A percentile compares a stretch with the other conserved stretches of the same genome.
Conservation (phyloP, 2,888 invertebrate genomes). For the Harpagoxenus sublaevis region DNA sequence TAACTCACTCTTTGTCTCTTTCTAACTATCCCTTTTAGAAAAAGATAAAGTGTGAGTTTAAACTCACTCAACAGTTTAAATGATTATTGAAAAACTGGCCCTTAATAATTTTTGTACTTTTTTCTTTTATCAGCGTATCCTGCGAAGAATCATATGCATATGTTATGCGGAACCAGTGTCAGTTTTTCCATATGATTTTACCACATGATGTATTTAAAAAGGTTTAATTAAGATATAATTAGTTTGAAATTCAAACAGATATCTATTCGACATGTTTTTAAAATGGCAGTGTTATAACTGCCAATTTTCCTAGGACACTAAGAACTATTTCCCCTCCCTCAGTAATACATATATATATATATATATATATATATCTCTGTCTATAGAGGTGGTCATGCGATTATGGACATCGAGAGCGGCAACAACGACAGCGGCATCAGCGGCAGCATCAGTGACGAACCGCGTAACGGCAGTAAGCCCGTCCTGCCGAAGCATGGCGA, state of each 20-base stretch:
- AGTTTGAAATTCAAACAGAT: not conserved
- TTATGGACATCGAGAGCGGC: constrained; percentile 66
- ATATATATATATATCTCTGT: constrained; percentile 25
- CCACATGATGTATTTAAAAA: not conserved
- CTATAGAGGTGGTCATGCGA: constrained; percentile 70
- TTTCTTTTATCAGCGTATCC: not conserved
- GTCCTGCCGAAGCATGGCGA: constrained; percentile 59
- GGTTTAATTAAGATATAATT: constrained; percentile 1
- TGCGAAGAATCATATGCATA: not conserved
- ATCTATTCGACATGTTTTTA: not conserved
- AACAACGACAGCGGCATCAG: constrained; percentile 63
- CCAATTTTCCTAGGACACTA: constrained; percentile 1
- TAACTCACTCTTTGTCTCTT: no score
- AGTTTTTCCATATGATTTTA: not conserved
- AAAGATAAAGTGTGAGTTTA: no score
- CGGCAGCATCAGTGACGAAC: constrained; percentile 58
- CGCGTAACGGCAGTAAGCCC: constrained; percentile 40
- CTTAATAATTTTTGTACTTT: not conserved
- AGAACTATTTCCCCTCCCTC: constrained; percentile 17
- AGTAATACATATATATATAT: not conserved
- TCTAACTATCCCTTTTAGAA: no score
- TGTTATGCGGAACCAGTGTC: not conserved
- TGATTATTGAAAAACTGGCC: no score
- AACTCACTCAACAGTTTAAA: no score
- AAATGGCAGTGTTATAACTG: not conserved